These are phyloP conservation scores for Octodon degus DNA, from an alignment of 2,113 vertebrate genomes.

Conservation along the genomic window DNA sequence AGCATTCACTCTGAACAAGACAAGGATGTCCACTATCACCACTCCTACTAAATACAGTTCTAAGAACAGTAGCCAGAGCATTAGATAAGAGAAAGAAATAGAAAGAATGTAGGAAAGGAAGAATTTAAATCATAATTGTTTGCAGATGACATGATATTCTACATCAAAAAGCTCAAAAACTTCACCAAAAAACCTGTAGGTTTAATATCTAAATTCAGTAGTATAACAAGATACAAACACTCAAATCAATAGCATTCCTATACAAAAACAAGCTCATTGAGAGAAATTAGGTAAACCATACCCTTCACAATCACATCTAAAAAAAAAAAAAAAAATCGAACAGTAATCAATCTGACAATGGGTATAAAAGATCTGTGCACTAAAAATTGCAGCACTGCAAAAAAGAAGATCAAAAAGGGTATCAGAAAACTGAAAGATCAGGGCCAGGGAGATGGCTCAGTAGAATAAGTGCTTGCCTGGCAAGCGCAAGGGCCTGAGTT, in stretches of 20 bases:
- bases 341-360: background rate
- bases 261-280: background rate
- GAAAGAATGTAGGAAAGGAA: background rate
- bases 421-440: background rate
- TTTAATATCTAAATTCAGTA: background rate
- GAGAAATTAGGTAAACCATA: background rate
- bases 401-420: background rate
- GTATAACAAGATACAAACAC: background rate
- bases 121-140: background rate
- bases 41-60: background rate
- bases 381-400: background rate
- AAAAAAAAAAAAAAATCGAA: background rate
- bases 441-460: too few species aligned
- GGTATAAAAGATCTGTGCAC: background rate
- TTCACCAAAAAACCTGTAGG: background rate
- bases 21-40: background rate
- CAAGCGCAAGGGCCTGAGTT: too few species aligned
- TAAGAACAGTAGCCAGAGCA: background rate
- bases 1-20: background rate
- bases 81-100: background rate
- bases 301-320: background rate
- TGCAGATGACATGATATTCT: background rate
- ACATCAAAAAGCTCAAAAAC: background rate
- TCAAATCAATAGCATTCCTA: background rate
- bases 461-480: too few species aligned